Evolutionary conservation across 2,888 invertebrate genomes (phyloP).

Genomic region (Lucinisca nassula): DNA sequence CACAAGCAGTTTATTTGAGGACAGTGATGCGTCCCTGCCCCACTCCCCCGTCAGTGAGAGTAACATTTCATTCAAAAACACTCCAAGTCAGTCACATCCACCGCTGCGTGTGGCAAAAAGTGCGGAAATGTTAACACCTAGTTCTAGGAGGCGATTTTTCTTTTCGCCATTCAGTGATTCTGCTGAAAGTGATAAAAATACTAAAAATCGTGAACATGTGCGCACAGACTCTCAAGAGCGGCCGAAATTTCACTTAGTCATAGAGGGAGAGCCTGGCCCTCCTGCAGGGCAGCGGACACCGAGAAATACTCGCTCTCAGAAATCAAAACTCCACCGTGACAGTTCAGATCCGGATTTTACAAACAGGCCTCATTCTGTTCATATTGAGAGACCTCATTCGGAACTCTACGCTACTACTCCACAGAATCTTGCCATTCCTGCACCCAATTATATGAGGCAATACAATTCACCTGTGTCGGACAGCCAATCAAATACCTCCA

Average conservation of each 20-base stretch:
- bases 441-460: constrained; percentile 72
- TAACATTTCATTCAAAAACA: constrained; percentile 59
- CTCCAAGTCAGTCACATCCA: constrained; percentile 48
- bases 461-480: constrained; percentile 43
- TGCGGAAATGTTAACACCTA: constrained; percentile 75
- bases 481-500: constrained; percentile 59
- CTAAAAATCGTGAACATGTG: constrained; percentile 7
- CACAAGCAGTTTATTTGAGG: constrained; percentile 84
- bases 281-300: constrained; percentile 61
- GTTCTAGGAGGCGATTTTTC: constrained; percentile 71
- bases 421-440: constrained; percentile 82
- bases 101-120: constrained; percentile 76
- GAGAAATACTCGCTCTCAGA: constrained; percentile 58
- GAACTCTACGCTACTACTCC: constrained; percentile 74
- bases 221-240: constrained; percentile 64
- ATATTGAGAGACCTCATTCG: constrained; percentile 77
- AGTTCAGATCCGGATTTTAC: constrained; percentile 74
- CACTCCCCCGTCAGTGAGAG: constrained; percentile 82
- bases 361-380: constrained; percentile 70
- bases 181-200: constrained; percentile 47
- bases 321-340: constrained; percentile 73
- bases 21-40: constrained; percentile 82
- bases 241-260: constrained; percentile 70
- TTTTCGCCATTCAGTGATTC: constrained; percentile 53
- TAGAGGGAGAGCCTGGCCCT: constrained; percentile 73